Percentiles rank a stretch among this genome's conserved stretches.
Evolutionary conservation across 1,140 invertebrate species (phyloP).

Genomic region (Achatina immaculata): DNA sequence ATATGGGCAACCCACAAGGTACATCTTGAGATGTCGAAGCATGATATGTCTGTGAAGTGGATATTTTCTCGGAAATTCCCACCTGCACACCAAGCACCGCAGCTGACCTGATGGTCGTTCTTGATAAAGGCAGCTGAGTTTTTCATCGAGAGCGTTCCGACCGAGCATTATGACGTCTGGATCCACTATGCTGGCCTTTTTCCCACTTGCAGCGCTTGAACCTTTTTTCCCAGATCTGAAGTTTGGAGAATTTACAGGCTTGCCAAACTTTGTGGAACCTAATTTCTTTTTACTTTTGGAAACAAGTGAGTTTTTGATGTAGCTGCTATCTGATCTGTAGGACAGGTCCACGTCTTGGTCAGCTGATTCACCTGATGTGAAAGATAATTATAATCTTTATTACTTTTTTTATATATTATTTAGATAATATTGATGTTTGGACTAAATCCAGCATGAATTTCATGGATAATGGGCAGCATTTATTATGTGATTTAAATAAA

Average conservation of each 20-base stretch:
- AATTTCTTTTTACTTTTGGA: background rate
- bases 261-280: background rate
- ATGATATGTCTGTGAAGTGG: constrained; percentile 49
- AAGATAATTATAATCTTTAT: too few relatives aligned
- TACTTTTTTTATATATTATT: too few relatives aligned
- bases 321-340: too few relatives aligned
- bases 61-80: constrained; percentile 46
- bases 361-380: too few relatives aligned
- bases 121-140: constrained; percentile 42
- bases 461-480: too few relatives aligned
- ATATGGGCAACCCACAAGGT: constrained; percentile 45
- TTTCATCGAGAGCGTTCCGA: constrained; percentile 38
- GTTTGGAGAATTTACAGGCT: background rate
- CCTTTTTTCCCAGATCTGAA: constrained; percentile 11
- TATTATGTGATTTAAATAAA: too few relatives aligned
- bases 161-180: constrained; percentile 44
- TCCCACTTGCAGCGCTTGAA: background rate
- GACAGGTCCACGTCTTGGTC: too few relatives aligned
- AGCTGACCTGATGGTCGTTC: background rate
- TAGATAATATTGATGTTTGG: too few relatives aligned
- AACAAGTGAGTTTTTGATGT: too few relatives aligned
- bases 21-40: constrained; percentile 47
- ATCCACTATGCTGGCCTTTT: background rate
- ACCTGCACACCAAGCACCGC: constrained; percentile 46
- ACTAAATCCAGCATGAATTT: too few relatives aligned